These are phyloP conservation scores for Stomatorhinus ivindoensis DNA, from an alignment of 2,113 vertebrate species.

Conservation along the genomic window DNA sequence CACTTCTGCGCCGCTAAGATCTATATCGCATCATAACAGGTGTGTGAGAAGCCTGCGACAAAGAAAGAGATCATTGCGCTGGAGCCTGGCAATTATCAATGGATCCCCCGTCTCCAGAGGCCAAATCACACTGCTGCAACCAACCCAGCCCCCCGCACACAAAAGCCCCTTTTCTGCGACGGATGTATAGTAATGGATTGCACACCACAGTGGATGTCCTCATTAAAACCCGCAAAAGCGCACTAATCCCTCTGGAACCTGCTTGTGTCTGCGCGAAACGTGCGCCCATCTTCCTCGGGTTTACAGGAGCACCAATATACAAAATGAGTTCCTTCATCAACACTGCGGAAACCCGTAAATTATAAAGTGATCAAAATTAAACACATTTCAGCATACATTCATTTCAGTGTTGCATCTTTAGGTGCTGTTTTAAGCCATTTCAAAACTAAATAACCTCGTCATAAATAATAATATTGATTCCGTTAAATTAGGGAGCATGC, in stretches of 20 bases:
- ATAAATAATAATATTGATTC: neutral
- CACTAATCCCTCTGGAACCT: neutral
- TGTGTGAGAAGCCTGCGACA: slow-evolving; percentile 9
- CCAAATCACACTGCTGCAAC: neutral
- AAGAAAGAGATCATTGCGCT: neutral
- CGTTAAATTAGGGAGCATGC: neutral
- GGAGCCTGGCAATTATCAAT: neutral
- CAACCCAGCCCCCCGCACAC: neutral
- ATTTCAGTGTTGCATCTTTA: neutral
- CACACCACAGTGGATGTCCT: slow-evolving; percentile 5
- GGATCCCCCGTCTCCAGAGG: neutral
- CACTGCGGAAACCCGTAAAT: neutral
- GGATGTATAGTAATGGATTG: slow-evolving; percentile 10
- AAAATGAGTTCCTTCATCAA: neutral
- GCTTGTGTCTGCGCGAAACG: neutral
- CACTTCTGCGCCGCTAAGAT: neutral
- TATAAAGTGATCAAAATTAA: neutral
- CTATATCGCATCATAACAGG: slow-evolving; percentile 3
- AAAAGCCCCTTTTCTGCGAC: slow-evolving; percentile 12
- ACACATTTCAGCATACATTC: neutral
- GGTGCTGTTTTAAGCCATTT: neutral
- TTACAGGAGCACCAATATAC: neutral
- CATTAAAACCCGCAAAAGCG: slow-evolving; percentile 6
- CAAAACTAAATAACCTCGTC: neutral
- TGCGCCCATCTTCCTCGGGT: neutral